phyloP scores from a whole-genome alignment of 1,140 invertebrate genomes.

The Helicoverpa zea region DNA sequence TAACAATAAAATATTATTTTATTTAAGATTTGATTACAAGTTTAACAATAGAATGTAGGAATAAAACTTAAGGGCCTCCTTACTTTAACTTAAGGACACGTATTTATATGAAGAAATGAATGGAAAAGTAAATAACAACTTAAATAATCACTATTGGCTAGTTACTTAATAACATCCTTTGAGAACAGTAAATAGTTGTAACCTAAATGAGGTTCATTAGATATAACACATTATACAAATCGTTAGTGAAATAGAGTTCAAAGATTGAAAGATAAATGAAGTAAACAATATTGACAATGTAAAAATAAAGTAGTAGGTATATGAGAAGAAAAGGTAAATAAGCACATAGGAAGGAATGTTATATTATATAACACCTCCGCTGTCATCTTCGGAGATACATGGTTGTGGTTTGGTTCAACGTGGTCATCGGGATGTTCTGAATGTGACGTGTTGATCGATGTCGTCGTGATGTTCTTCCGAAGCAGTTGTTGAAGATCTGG shows the following conservation, averaged over 20 bases:
- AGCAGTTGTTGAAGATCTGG: slow-evolving; percentile 19
- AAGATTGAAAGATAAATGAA: neutral
- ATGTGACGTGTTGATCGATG: neutral
- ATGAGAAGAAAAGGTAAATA: neutral
- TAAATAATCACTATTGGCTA: neutral
- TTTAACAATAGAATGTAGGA: no score
- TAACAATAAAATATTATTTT: no score
- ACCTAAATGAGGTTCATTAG: slow-evolving; percentile 7
- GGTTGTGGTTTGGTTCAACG: neutral
- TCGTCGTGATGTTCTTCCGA: neutral
- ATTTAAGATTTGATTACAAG: no score
- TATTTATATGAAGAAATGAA: no score
- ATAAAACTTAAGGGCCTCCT: no score
- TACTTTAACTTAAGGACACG: no score
- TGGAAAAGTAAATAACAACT: no score
- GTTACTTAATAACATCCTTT: neutral
- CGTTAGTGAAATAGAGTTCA: neutral
- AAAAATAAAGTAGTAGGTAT: neutral
- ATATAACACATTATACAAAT: neutral
- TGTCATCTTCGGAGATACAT: slow-evolving; percentile 5
- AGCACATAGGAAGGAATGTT: neutral
- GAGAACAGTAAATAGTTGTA: slow-evolving; percentile 11
- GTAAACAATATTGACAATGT: slow-evolving; percentile 1
- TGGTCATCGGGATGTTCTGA: neutral
- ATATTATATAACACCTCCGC: neutral